A percentile compares a stretch with the other conserved stretches of the same genome.
phyloP scores from a whole-genome alignment of 2,888 invertebrate genomes.

The Cataglyphis rosenhaueri region DNA sequence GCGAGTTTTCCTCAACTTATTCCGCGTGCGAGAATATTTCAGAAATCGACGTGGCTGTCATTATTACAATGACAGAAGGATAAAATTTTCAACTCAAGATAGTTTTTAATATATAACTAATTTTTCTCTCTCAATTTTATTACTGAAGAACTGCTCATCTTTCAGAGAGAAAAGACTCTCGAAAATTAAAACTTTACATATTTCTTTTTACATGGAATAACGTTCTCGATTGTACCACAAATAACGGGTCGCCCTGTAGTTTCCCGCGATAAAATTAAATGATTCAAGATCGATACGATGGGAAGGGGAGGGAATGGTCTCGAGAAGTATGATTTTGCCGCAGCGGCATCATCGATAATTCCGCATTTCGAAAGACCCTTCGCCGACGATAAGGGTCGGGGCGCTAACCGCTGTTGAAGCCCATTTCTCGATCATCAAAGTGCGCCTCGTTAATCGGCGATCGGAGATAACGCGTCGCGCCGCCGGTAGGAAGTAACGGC shows the following conservation, averaged over 20 bases:
- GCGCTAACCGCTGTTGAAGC: constrained; percentile 32
- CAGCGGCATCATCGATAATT: constrained; percentile 11
- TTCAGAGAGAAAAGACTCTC: not conserved
- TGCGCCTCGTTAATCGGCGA: constrained; percentile 46
- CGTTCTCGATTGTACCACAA: not conserved
- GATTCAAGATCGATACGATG: not conserved
- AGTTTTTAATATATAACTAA: not conserved
- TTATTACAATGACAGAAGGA: not conserved
- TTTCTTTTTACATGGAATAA: not conserved
- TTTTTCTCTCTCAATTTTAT: not conserved
- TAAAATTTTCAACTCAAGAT: not conserved
- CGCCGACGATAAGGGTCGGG: constrained; percentile 26
- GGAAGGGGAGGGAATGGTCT: not conserved
- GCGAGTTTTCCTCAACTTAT: not conserved
- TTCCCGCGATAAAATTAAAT: not conserved
- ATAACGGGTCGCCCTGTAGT: not conserved
- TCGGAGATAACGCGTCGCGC: constrained; percentile 50
- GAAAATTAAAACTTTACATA: not conserved
- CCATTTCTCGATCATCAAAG: constrained; percentile 37
- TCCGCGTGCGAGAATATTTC: not conserved
- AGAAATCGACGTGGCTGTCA: not conserved
- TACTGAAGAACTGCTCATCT: not conserved
- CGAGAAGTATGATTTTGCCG: constrained; percentile 1
- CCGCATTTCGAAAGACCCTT: not conserved
- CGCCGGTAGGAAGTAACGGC: constrained; percentile 57